phyloP scores from a whole-genome alignment of 92 coral and sea anemone species.

The Phenganax marumi region DNA sequence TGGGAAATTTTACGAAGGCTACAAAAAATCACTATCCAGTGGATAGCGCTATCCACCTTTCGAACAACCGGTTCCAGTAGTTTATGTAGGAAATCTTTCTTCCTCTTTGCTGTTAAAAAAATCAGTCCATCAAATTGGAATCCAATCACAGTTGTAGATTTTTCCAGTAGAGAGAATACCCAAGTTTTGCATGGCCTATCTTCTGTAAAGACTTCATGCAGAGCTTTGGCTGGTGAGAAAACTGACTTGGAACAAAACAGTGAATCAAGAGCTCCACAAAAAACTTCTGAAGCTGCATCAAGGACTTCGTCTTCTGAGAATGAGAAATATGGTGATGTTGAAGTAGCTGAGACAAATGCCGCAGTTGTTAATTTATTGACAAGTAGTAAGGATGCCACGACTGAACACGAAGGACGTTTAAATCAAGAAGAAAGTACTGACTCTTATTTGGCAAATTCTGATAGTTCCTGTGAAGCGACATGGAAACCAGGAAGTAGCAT shows the following conservation, averaged over 20 bases:
- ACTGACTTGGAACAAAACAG: not conserved
- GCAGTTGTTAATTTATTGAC: not conserved
- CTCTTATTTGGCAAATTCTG: not conserved
- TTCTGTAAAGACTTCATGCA: not conserved
- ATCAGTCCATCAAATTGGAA: too few relatives aligned
- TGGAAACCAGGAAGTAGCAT: not conserved
- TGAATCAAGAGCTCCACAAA: slow-evolving; percentile 1
- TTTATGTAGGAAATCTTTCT: too few relatives aligned
- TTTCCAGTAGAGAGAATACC: too few relatives aligned
- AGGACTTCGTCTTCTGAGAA: not conserved
- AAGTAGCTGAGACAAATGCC: not conserved
- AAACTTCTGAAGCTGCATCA: not conserved
- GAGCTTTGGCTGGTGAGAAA: not conserved
- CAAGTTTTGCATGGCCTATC: not conserved
- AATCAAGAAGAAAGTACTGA: slow-evolving; percentile 32
- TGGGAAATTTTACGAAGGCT: too few relatives aligned
- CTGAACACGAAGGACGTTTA: not conserved
- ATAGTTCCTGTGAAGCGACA: not conserved
- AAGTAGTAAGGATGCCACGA: not conserved
- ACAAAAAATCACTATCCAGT: too few relatives aligned
- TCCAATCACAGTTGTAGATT: too few relatives aligned
- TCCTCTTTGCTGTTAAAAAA: too few relatives aligned
- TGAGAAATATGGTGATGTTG: slow-evolving; percentile 6
- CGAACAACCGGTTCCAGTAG: too few relatives aligned
- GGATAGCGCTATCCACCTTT: too few relatives aligned